Base-by-base conservation (phyloP, 2,888 invertebrate species). In the Acleris emargana region DNA sequence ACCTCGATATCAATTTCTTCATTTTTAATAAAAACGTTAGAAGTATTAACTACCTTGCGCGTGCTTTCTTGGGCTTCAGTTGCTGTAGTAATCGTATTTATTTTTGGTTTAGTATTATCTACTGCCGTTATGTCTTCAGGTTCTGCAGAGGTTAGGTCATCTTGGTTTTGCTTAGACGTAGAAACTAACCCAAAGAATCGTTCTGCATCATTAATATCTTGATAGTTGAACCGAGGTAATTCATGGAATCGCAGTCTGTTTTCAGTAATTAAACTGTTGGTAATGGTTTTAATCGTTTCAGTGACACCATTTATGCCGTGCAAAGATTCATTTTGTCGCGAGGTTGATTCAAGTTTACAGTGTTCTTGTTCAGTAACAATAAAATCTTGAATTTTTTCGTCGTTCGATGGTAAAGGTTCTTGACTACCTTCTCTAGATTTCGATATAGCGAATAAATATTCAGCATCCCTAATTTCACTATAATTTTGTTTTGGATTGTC, bases 181-280 rank as follows among this genome's bases (percentile, higher is more conserved):
- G n/a, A 38, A 22, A 45, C 16, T 11, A 47, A n/a, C 2, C 78
- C 85, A 43, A 79, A 73, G 60, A 78, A 66, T n/a, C 38, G 54
- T 74, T 87, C 86, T 67, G 84, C 87, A 68, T 87, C 86, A 60
- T 51, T 71, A 28, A 86, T 52, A 64, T 87, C 86, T 32, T 81
- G 73, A 69, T 86, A 86, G 67, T 60, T 82, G 68, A 74, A 82
- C 49, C 74, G 73, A 43, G 82, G 82, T 5, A 76, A 67, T 73
- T 86, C 84, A 42, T 75, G 76, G 51, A 80, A 67, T 17, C 50
- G 58, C 50, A 64, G 55, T 22, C 42, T 61, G 6, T 50, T 67
- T 45, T 55, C 20, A 52, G 57, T 61, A 20, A 66, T 57, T 57
- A 57, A 57, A 43, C 17, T 22, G 61, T 47, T 55, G 9, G 60